Evolutionary conservation across 2,888 invertebrate species (phyloP).

Genomic region (Arge pagana): DNA sequence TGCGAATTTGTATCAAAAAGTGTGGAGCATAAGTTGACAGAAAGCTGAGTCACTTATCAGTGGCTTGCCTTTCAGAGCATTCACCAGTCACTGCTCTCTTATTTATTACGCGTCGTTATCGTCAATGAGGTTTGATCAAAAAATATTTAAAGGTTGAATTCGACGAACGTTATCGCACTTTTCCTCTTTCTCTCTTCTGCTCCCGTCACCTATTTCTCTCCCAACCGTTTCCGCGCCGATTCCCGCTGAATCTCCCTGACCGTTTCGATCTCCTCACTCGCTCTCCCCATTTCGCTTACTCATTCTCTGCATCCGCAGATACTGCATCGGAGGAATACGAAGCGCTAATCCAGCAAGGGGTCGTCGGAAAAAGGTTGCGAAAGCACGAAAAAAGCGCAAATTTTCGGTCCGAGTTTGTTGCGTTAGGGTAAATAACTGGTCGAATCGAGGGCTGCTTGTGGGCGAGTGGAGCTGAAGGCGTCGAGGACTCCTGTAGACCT

Average conservation of each 20-base stretch:
- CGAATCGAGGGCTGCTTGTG: too few relatives aligned
- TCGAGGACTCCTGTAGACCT: too few relatives aligned
- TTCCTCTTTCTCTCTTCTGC: conserved; percentile 11
- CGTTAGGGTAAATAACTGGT: too few relatives aligned
- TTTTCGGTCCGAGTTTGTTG: too few relatives aligned
- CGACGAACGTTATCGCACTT: conserved; percentile 22
- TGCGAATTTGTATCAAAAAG: conserved; percentile 32
- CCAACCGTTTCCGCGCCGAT: conserved; percentile 11
- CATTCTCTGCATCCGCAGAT: too few relatives aligned
- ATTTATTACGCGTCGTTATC: conserved; percentile 47
- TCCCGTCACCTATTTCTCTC: neutral
- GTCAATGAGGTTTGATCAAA: conserved; percentile 33
- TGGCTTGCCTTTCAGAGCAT: conserved; percentile 33
- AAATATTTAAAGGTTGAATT: conserved; percentile 17
- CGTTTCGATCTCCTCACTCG: too few relatives aligned
- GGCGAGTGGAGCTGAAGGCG: too few relatives aligned
- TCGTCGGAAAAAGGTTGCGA: too few relatives aligned
- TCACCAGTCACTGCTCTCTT: conserved; percentile 42
- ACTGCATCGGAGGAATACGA: too few relatives aligned
- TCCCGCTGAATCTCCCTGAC: conserved; percentile 26
- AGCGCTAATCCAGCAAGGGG: too few relatives aligned
- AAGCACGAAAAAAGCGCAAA: too few relatives aligned
- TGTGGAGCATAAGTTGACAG: conserved; percentile 36
- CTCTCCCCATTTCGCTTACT: too few relatives aligned
- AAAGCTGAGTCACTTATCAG: conserved; percentile 37